A percentile compares a stretch with the other conserved stretches of the same genome.
These are phyloP conservation scores for Mormyrus proboscirostris DNA, from an alignment of 2,797 vertebrate species.

Conservation along the genomic window DNA sequence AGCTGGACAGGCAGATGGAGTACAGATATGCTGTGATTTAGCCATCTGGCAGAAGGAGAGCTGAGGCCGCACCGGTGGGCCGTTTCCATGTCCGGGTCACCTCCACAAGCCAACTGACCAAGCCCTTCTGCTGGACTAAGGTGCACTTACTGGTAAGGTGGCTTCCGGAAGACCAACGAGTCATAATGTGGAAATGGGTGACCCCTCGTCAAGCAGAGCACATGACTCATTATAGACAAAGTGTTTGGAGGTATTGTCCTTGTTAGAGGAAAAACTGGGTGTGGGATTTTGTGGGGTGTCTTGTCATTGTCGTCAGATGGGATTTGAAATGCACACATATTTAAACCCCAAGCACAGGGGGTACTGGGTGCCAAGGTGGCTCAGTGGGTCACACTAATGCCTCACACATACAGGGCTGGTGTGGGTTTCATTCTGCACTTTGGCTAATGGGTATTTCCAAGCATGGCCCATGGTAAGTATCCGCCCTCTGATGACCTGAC, in stretches of 20 bases:
- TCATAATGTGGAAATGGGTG: neutral
- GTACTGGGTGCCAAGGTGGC: neutral
- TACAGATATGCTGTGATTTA: neutral
- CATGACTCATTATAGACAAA: neutral
- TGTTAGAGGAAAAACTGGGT: neutral
- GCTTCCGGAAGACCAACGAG: neutral
- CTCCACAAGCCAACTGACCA: neutral
- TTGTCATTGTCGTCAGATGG: neutral
- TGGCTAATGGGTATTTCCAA: neutral
- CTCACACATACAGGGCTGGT: neutral
- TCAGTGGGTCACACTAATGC: neutral
- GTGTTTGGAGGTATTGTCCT: neutral
- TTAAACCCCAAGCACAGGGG: neutral
- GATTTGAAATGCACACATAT: neutral
- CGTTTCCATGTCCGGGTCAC: neutral
- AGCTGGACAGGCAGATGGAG: neutral
- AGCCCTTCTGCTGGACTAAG: neutral
- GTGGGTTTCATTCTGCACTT: neutral
- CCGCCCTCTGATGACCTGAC: neutral
- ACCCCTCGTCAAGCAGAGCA: neutral
- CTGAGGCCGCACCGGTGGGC: neutral
- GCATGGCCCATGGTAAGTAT: neutral
- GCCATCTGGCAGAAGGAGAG: neutral
- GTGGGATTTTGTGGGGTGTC: neutral
- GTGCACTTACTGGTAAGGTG: neutral